Conservation (phyloP, 2,797 vertebrate genomes). For the Pseudocheirus occidentalis region DNA sequence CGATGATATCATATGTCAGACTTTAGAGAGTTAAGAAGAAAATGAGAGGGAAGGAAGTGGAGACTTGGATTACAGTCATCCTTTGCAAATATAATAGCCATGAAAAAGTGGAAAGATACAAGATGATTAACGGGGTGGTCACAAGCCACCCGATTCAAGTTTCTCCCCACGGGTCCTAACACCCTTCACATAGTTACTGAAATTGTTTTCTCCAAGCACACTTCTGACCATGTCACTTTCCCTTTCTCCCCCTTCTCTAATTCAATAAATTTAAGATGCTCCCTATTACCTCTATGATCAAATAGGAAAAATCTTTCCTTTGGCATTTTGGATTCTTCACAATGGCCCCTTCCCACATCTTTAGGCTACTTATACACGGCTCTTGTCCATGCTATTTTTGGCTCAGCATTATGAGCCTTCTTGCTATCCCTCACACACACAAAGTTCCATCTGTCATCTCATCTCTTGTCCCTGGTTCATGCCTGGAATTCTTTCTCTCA, state of each 20-base stretch:
- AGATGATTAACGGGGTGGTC: neutral
- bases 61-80: neutral
- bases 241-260: neutral
- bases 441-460: neutral
- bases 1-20: neutral
- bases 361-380: neutral
- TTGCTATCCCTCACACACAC: neutral
- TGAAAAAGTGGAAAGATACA: neutral
- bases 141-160: neutral
- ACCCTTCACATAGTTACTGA: neutral
- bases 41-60: neutral
- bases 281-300: neutral
- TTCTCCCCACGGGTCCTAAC: neutral
- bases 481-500: neutral
- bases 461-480: neutral
- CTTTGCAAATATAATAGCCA: neutral
- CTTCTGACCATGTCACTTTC: neutral
- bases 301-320: neutral
- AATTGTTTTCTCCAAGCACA: neutral
- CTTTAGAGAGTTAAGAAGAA: neutral
- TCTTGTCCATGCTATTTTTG: neutral
- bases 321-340: neutral
- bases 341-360: neutral
- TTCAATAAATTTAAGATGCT: neutral
- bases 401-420: neutral